A percentile compares a stretch with the other conserved stretches of the same genome.
These are phyloP conservation scores for Rhyzopertha dominica DNA, from an alignment of 1,140 invertebrate species.

Conservation along the genomic window DNA sequence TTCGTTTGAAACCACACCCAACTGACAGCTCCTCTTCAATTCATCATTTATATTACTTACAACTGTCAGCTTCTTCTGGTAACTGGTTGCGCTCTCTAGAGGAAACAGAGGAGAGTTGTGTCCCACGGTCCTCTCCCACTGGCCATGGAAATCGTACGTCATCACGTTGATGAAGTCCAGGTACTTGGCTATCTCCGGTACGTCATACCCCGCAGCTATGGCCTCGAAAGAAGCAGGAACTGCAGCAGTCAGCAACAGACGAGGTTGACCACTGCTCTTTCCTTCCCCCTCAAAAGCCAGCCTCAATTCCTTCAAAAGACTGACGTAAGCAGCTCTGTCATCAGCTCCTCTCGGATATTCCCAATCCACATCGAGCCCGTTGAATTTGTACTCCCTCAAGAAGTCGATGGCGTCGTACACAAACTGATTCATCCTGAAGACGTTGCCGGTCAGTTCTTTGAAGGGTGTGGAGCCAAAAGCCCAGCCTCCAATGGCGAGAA, in stretches of 20 bases:
- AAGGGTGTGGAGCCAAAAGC: constrained; percentile 89
- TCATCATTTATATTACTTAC: constrained; percentile 52
- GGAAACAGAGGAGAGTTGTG: constrained; percentile 89
- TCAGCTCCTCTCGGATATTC: constrained; percentile 89
- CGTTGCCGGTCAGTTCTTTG: constrained; percentile 85
- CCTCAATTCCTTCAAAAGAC: constrained; percentile 75
- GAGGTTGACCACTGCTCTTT: constrained; percentile 68
- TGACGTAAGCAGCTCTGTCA: constrained; percentile 75
- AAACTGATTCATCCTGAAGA: constrained; percentile 91
- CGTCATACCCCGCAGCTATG: constrained; percentile 89
- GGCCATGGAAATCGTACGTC: constrained; percentile 93
- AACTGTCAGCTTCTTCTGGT: constrained; percentile 87
- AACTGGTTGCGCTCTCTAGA: constrained; percentile 80
- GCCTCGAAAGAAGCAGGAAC: constrained; percentile 91
- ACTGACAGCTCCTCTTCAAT: neutral
- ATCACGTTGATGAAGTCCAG: constrained; percentile 92
- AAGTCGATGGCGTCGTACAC: constrained; percentile 92
- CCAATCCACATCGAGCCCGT: constrained; percentile 96
- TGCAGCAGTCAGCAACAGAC: constrained; percentile 81
- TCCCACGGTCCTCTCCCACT: constrained; percentile 87
- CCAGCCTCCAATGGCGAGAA: constrained; percentile 92
- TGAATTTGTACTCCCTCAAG: constrained; percentile 85
- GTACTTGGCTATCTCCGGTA: constrained; percentile 90
- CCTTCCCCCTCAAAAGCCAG: constrained; percentile 78
- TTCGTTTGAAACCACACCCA: neutral